Percentiles rank a stretch among this genome's conserved stretches.
These are phyloP conservation scores for Simalia tracyae DNA, from an alignment of 2,797 vertebrate genomes.

Conservation along the genomic window DNA sequence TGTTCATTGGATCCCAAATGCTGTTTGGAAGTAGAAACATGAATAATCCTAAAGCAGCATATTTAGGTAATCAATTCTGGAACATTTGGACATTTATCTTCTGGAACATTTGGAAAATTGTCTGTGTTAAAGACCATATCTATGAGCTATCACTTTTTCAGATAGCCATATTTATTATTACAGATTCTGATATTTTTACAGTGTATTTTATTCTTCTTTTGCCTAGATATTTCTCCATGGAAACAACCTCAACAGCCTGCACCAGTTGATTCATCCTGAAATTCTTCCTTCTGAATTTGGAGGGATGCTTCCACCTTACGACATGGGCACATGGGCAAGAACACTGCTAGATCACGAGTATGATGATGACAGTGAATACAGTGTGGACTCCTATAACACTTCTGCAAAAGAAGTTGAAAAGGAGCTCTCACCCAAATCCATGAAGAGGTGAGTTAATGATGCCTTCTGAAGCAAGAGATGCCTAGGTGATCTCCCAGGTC, in stretches of 20 bases:
- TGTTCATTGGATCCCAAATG: neutral
- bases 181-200: neutral
- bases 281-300: slow-evolving; percentile 97
- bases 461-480: neutral
- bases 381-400: slow-evolving; percentile 86
- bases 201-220: slow-evolving; percentile 19
- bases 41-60: neutral
- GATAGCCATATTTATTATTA: neutral
- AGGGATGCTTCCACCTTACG: slow-evolving; percentile 96
- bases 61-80: neutral
- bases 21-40: neutral
- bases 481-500: neutral
- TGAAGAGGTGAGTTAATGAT: slow-evolving; percentile 86
- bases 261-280: slow-evolving; percentile 96
- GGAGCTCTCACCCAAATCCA: slow-evolving; percentile 90
- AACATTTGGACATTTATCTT: neutral
- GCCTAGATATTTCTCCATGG: slow-evolving; percentile 97
- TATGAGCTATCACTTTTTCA: neutral
- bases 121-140: neutral
- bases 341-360: slow-evolving; percentile 95
- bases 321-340: slow-evolving; percentile 98
- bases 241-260: slow-evolving; percentile 97
- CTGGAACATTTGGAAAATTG: neutral
- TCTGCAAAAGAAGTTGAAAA: slow-evolving; percentile 84
- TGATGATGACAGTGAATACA: slow-evolving; percentile 93